Conservation (phyloP, 2,797 vertebrate genomes). For the Malacoraja senta region DNA sequence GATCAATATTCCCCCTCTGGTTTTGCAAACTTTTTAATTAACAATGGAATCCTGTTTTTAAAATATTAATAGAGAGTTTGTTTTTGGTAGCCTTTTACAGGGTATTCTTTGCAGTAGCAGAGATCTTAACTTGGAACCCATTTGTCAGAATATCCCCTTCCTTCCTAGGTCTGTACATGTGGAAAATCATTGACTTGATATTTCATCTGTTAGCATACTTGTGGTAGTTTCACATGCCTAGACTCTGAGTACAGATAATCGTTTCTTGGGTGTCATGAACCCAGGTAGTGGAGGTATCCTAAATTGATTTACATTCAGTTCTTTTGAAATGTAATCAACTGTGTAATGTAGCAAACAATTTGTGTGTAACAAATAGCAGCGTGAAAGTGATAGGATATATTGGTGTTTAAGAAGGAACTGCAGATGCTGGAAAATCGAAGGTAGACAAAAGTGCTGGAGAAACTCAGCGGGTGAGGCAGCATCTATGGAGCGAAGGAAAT, state of each 20-base stretch:
- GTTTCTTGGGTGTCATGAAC: background rate
- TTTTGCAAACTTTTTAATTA: background rate
- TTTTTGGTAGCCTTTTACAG: background rate
- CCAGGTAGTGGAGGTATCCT: background rate
- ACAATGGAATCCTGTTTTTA: background rate
- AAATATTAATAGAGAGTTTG: background rate
- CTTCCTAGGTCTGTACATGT: background rate
- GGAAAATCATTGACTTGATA: background rate
- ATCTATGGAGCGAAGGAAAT: no score
- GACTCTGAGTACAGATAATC: background rate
- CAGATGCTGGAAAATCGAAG: no score
- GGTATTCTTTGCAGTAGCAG: background rate
- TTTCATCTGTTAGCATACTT: background rate
- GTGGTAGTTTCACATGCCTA: no score
- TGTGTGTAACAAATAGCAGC: background rate
- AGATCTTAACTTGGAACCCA: background rate
- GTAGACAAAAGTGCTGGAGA: no score
- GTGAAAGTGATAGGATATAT: background rate
- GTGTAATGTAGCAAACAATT: background rate
- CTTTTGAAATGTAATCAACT: background rate
- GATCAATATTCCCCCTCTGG: background rate
- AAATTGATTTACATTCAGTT: background rate
- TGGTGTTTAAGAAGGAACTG: background rate
- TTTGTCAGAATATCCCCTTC: background rate
- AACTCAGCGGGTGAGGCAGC: no score